These are phyloP conservation scores for Cosmia trapezina DNA, from an alignment of 2,888 invertebrate species.

Conservation along the genomic window DNA sequence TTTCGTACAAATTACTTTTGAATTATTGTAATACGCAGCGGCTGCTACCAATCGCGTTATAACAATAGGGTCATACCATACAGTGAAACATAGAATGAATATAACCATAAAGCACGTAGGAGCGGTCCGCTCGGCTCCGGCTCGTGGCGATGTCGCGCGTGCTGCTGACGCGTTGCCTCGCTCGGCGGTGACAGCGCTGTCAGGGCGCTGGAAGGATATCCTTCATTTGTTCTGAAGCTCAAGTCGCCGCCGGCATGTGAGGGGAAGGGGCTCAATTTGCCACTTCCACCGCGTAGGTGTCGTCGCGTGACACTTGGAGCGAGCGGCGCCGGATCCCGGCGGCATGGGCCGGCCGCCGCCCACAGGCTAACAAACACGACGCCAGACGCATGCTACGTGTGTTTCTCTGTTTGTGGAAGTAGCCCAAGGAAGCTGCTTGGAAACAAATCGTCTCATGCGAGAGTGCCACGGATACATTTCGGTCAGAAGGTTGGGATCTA, in stretches of 20 bases:
- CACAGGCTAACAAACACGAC: slow-evolving; percentile 3
- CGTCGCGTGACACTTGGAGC: slow-evolving; percentile 42
- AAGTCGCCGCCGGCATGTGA: slow-evolving; percentile 49
- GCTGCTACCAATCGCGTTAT: slow-evolving; percentile 48
- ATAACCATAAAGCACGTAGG: slow-evolving; percentile 16
- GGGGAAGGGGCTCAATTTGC: too few relatives aligned
- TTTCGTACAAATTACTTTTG: slow-evolving; percentile 58
- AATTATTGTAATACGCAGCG: slow-evolving; percentile 53
- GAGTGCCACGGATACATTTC: neutral
- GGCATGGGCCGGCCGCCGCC: slow-evolving; percentile 9
- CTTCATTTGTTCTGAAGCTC: slow-evolving; percentile 62
- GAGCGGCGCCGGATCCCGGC: slow-evolving; percentile 6
- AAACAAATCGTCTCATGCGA: neutral
- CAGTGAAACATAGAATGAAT: slow-evolving; percentile 22
- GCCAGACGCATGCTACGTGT: neutral
- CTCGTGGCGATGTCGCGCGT: neutral
- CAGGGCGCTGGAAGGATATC: slow-evolving; percentile 62
- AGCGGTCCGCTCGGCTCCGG: neutral
- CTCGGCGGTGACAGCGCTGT: slow-evolving; percentile 16
- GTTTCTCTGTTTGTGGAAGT: neutral
- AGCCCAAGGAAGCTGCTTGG: too few relatives aligned
- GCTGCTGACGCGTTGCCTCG: slow-evolving; percentile 8
- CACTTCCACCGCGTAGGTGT: slow-evolving; percentile 64
- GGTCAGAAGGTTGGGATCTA: neutral
- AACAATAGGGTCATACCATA: slow-evolving; percentile 35